Base-by-base conservation (phyloP, 2,113 vertebrate genomes). In the Hyaena hyaena region DNA sequence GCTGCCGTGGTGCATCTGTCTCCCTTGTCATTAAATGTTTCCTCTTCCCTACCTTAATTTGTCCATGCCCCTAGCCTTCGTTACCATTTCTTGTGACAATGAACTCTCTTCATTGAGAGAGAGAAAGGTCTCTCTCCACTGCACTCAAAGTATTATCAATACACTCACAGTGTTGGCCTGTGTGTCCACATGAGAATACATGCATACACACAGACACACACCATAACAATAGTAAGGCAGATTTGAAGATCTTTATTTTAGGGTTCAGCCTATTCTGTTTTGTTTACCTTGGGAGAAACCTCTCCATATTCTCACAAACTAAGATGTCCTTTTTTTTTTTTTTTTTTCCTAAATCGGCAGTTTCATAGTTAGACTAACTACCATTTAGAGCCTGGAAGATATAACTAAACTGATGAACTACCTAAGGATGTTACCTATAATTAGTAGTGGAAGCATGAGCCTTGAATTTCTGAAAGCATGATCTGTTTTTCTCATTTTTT, bases 401-500 rank as follows among this genome's bases (percentile, higher is more conserved):
- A 63, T 50, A 65, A 14, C 19, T 81, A 90, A 16, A 79, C 1
- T 39, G 2, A 33, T 79, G 24, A 79, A 58, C 45, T 90, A 73
- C 48, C 11, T 95, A 53, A 66, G 81, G 90, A 39, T 61, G 8
- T 92, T 95, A 77, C 87, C 45, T 86, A 31, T 86, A 92, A 86
- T 33, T 95, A 63, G 61, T 48, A 85, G 19, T 68, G 48, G n/a
- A 77, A 79, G 10, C 31, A 55, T 73, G 66, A 81, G 50, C 53
- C 71, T 93, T 96, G 19, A 91, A 28, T 79, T 95, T 97, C 61
- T 94, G 77, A 88, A 88, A 5, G 35, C 26, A 43, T 95, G 1
- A 31, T 80, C 69, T 93, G 21, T 43, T 94, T 63, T 91, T 93
- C 50, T 96, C 26, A 33, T 77, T 92, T 97, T 94, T 95, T 76